phyloP scores from a whole-genome alignment of 2,797 vertebrate species.

The Vireo griseus region DNA sequence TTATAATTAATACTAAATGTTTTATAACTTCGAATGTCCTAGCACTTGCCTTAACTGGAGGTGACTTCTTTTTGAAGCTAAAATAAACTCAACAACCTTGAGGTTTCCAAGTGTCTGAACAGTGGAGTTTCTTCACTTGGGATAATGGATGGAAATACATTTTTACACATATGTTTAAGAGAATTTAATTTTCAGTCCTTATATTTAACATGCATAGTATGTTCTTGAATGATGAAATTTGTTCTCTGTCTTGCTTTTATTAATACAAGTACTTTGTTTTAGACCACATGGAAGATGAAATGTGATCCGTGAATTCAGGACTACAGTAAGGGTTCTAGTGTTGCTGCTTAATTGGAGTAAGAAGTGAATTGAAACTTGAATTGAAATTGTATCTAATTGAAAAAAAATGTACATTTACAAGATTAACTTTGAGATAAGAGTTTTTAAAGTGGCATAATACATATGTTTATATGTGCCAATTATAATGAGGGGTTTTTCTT shows the following conservation, averaged over 20 bases:
- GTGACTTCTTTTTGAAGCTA: neutral
- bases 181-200: neutral
- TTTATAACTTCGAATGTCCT: neutral
- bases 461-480: neutral
- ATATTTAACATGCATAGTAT: neutral
- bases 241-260: neutral
- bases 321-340: neutral
- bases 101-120: neutral
- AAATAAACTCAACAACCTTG: neutral
- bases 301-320: neutral
- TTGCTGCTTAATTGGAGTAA: neutral
- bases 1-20: neutral
- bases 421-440: neutral
- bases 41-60: neutral
- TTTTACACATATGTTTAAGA: neutral
- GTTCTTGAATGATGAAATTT: neutral
- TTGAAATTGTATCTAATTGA: neutral
- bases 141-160: neutral
- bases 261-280: neutral
- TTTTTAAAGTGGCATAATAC: neutral
- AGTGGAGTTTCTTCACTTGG: neutral
- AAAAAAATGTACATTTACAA: neutral
- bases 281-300: neutral
- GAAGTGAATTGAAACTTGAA: too few species aligned
- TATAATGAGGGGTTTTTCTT: neutral